Evolutionary conservation across 1,140 invertebrate genomes (phyloP).

Genomic region (Acromyrmex heyeri): DNA sequence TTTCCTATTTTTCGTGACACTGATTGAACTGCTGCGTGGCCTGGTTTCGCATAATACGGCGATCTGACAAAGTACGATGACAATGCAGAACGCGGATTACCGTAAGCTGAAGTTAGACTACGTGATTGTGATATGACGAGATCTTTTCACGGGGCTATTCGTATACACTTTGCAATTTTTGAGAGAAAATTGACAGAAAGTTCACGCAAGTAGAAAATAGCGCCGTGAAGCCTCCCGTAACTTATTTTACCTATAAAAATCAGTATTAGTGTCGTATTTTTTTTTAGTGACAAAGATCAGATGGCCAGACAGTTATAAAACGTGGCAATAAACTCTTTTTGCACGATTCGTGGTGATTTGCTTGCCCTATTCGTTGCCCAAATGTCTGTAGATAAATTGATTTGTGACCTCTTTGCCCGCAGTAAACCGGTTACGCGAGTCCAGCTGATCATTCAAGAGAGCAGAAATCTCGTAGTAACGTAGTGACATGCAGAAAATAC

Average conservation of each 20-base stretch:
- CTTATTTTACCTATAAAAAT: background rate
- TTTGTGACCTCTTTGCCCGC: conserved; percentile 36
- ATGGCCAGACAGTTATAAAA: background rate
- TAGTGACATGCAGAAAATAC: conserved; percentile 38
- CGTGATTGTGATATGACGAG: background rate
- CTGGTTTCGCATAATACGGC: conserved; percentile 22
- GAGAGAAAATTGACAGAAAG: background rate
- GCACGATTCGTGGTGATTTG: background rate
- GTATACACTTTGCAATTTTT: background rate
- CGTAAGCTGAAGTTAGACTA: background rate
- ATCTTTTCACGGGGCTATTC: background rate
- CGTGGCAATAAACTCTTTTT: background rate
- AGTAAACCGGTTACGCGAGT: conserved; percentile 43
- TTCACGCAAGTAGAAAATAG: background rate
- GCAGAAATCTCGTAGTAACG: conserved; percentile 38
- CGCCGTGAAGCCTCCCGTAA: background rate
- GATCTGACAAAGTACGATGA: conserved; percentile 24
- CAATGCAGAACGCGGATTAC: conserved; percentile 20
- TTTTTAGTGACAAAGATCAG: background rate
- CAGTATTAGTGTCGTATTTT: background rate
- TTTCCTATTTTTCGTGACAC: background rate
- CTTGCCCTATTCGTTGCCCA: background rate
- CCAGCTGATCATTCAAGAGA: conserved; percentile 21
- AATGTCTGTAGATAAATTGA: conserved; percentile 49
- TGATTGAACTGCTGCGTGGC: conserved; percentile 26